Evolutionary conservation across 1,140 invertebrate genomes (phyloP).

Genomic region (Myzus persicae): DNA sequence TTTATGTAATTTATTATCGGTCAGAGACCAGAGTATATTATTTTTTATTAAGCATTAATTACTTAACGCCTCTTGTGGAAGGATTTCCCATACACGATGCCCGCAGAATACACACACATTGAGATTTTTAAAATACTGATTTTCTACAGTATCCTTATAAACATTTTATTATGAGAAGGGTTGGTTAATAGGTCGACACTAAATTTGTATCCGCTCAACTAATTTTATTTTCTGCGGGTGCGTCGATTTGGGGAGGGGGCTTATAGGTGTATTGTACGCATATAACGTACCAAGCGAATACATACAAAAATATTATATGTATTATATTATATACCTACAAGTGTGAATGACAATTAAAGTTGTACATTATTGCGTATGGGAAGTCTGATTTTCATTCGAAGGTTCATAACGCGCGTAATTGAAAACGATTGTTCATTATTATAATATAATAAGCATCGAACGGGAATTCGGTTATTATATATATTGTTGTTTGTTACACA

Average conservation of each 20-base stretch:
- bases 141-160: neutral
- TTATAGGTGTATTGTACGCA: neutral
- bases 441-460: neutral
- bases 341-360: neutral
- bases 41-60: neutral
- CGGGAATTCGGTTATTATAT: neutral
- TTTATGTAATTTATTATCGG: neutral
- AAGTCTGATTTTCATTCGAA: neutral
- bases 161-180: neutral
- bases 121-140: neutral
- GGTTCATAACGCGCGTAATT: neutral
- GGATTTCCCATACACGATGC: neutral
- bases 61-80: neutral
- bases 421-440: slow-evolving; percentile 2
- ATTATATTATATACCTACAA: too few species aligned
- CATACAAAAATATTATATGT: neutral
- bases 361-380: neutral
- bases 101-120: neutral
- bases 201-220: neutral
- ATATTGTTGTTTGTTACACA: slow-evolving; percentile 6
- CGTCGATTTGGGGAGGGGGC: neutral
- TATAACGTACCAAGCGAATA: neutral
- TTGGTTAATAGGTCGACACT: neutral
- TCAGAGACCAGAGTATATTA: neutral
- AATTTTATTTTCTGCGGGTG: neutral